A percentile compares a stretch with the other conserved stretches of the same genome.
phyloP scores from a whole-genome alignment of 2,113 vertebrate genomes.

The Galeopterus variegatus region DNA sequence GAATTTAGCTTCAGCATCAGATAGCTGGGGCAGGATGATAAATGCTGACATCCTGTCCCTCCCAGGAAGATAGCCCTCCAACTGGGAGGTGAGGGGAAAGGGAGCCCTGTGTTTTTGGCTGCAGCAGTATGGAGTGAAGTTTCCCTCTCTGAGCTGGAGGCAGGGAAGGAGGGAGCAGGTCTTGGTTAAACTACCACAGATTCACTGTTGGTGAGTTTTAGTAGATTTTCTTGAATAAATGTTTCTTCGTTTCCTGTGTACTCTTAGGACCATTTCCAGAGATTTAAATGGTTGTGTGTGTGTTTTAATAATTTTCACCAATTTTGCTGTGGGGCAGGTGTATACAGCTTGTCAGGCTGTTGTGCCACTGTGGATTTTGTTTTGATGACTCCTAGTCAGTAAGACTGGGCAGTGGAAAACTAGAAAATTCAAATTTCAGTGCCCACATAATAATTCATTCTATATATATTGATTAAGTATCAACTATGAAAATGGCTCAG shows the following conservation, averaged over 20 bases:
- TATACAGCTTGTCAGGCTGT: neutral
- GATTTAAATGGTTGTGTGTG: neutral
- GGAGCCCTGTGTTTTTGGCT: neutral
- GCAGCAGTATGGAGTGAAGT: neutral
- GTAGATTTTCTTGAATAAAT: neutral
- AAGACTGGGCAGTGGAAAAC: conserved; percentile 49
- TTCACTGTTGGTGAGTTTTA: neutral
- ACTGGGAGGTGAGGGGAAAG: neutral
- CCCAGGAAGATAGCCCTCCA: neutral
- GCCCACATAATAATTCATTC: conserved; percentile 55
- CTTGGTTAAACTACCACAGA: neutral
- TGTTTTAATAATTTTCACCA: neutral
- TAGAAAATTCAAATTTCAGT: conserved; percentile 40
- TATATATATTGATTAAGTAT: conserved; percentile 45
- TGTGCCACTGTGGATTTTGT: conserved; percentile 8
- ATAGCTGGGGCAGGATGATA: neutral
- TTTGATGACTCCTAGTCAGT: conserved; percentile 31
- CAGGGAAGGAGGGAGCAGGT: neutral
- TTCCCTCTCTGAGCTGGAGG: neutral
- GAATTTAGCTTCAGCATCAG: neutral
- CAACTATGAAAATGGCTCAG: conserved; percentile 61
- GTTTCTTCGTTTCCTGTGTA: neutral
- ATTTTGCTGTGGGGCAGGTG: neutral
- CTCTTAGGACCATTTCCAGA: neutral
- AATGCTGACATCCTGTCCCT: neutral